Base-by-base conservation (phyloP, 1,140 invertebrate genomes). In the Rhizoglyphus robini region DNA sequence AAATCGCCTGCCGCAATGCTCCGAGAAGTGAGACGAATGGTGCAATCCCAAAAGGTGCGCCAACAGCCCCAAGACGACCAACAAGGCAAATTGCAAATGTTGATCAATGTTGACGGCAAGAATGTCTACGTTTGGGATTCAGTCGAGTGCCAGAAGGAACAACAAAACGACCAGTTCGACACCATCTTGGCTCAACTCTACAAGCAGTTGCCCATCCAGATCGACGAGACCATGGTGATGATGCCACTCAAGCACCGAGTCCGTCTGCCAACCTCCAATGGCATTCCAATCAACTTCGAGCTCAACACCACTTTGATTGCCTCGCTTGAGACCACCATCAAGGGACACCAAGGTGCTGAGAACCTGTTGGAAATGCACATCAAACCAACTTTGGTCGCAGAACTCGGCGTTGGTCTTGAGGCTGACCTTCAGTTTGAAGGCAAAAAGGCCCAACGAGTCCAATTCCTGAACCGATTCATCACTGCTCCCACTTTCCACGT, bases 51-150 rank as follows among this genome's bases (percentile, higher is more conserved):
- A 61, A 5, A 47, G 23, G 8, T 11, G 51, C 8, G 20, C 8
- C 23, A 20, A 54, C 23, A 25, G 23, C 15, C 51, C 8, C 8
- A 54, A 54, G 8, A 11, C 8, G 51, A 27, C 8, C 51, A 8
- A 54, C 23, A 32, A 54, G 51, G 51, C 8, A 5, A 32, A 8
- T 11, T 65, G 3, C 46, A 68, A 34, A 68, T 67, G 13, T 68
- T 27, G 5, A 15, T 67, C 49, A 67, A 67, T 23, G 38, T 67
- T 27, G 67, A 67, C 27, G 66, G 67, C 20, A 67, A 67, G 36
- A 67, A 47, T 13, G 34, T 67, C n/a, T 30, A 67, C n/a, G 15
- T 67, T 8, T 23, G 30, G 32, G 67, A 67, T 38, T 4, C n/a
- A 0, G n/a, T 13, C 11, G 18, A 41, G 8, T 57, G 59, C 59